phyloP scores from a whole-genome alignment of 2,113 vertebrate genomes.

The Aptenodytes forsteri region DNA sequence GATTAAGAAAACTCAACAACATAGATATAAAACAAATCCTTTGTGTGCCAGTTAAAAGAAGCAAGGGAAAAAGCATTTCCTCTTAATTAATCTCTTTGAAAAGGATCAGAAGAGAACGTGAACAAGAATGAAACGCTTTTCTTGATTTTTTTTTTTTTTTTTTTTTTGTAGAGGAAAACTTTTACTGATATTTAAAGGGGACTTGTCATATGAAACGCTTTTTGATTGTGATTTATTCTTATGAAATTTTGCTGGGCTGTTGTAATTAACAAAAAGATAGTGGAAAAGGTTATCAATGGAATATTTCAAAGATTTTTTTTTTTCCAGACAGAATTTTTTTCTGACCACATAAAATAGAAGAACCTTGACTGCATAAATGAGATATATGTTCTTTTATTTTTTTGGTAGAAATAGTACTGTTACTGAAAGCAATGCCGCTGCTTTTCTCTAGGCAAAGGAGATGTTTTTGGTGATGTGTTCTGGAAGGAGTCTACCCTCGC shows the following conservation, averaged over 20 bases:
- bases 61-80: background rate
- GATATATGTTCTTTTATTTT: background rate
- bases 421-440: background rate
- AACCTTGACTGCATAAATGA: background rate
- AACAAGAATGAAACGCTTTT: background rate
- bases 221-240: background rate
- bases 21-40: background rate
- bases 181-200: background rate
- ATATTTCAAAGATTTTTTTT: background rate
- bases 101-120: background rate
- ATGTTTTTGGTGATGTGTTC: slow-evolving; percentile 97
- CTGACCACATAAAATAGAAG: background rate
- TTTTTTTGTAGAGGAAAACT: background rate
- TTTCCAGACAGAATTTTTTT: background rate
- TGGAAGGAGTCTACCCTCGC: slow-evolving; percentile 94
- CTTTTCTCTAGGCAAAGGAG: slow-evolving; percentile 87
- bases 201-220: background rate
- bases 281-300: background rate
- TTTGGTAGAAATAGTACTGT: background rate
- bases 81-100: slow-evolving; percentile 4
- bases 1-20: background rate
- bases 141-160: background rate
- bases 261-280: background rate
- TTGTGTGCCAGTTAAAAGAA: background rate
- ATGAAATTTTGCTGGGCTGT: background rate